Conservation (phyloP, 1,140 invertebrate genomes). For the Aphaenogaster rudis region DNA sequence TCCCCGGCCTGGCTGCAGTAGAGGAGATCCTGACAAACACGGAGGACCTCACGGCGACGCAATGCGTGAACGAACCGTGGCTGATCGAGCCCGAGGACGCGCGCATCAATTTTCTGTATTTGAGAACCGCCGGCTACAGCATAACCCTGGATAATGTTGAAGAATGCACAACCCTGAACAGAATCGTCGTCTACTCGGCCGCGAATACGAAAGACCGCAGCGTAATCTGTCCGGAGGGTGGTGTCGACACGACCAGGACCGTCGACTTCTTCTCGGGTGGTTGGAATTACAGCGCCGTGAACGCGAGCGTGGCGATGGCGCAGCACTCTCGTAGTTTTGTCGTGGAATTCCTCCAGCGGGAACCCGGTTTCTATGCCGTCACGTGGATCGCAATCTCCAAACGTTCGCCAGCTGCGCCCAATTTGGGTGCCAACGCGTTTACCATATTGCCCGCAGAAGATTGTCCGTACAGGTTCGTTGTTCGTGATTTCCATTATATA, state of each 20-base stretch:
- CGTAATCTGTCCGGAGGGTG: constrained; percentile 89
- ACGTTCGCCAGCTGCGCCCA: constrained; percentile 87
- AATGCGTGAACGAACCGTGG: constrained; percentile 92
- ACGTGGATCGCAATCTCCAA: constrained; percentile 94
- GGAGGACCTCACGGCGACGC: constrained; percentile 84
- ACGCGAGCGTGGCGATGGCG: constrained; percentile 82
- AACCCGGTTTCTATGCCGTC: constrained; percentile 91
- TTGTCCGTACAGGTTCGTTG: constrained; percentile 90
- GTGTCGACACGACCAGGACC: constrained; percentile 79
- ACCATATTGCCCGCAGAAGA: constrained; percentile 89
- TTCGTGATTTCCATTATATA: neutral
- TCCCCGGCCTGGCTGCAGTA: constrained; percentile 80
- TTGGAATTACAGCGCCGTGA: constrained; percentile 88
- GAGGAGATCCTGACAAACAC: constrained; percentile 83
- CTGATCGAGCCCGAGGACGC: constrained; percentile 92
- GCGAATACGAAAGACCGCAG: constrained; percentile 88
- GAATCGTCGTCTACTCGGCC: constrained; percentile 91
- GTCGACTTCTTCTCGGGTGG: constrained; percentile 92
- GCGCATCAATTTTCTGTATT: constrained; percentile 90
- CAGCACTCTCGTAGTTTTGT: constrained; percentile 90
- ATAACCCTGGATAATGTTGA: constrained; percentile 86
- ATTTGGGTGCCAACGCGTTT: constrained; percentile 84
- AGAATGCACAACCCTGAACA: constrained; percentile 90
- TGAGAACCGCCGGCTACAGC: constrained; percentile 90
- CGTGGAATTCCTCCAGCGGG: constrained; percentile 91